Evolutionary conservation across 2,888 invertebrate species (phyloP), one percentile per base, ranked within the genome.

Genomic region (Venustoraphidia nigricollis): DNA sequence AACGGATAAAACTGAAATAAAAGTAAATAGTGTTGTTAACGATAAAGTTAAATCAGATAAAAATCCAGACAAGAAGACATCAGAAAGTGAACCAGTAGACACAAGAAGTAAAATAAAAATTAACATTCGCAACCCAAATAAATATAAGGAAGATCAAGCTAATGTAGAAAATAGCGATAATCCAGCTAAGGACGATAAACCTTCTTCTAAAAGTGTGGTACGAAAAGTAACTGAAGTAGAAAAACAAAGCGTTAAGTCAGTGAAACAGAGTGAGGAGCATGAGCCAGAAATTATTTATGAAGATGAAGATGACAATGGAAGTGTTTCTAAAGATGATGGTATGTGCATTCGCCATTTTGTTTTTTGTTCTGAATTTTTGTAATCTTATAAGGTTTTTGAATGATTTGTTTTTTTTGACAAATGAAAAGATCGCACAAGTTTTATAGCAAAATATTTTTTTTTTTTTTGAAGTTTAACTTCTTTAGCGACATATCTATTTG

Each of bases 261-360:
- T 41, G n/a, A 48, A 49, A 10, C 53, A 53, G 1, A 48, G 53
- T 36, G 53, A 53, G 10, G 53, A 56, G 5, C 49, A 52, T 41
- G 59, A 58, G 46, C 54, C 58, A 17, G 59, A 61, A 49, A 55
- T 60, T 44, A 50, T 59, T 34, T 59, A 59, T 37, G 60, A 57
- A 14, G 61, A 58, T 17, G 55, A 54, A 8, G 52, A 51, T 39
- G 52, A 55, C 41, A 50, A 54, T 36, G 60, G 53, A 46, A 45
- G 45, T 48, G 45, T 49, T 47, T 54, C 51, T 46, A 60, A 57
- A 49, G 56, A 50, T 48, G 58, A 59, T 47, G 59, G 59, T 59
- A 54, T 50, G 50, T 44, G 44, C 36, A 17, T 40, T 41, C 47
- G 9, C 43, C 39, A 36, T 49, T 44, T 34, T 42, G 10, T 44